These are phyloP conservation scores for Orchestia grillus DNA, from an alignment of 1,140 invertebrate species.

Conservation along the genomic window DNA sequence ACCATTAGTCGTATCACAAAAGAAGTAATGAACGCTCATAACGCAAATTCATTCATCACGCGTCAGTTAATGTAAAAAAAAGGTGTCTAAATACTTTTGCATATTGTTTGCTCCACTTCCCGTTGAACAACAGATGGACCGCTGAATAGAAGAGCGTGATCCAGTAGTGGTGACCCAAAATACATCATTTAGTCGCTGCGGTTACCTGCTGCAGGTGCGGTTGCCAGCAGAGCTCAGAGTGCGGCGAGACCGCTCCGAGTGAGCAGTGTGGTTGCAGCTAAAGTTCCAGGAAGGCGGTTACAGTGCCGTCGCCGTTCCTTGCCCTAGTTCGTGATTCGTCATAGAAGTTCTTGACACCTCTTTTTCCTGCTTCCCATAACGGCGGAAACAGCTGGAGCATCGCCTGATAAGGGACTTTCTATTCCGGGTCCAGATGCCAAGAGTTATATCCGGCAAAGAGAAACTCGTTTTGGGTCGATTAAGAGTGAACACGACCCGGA, in stretches of 20 bases:
- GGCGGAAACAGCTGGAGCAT: background rate
- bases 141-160: background rate
- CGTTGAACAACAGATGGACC: slow-evolving; percentile 6
- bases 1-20: too few species aligned
- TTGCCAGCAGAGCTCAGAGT: background rate
- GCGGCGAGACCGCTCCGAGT: background rate
- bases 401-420: background rate
- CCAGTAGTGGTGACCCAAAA: background rate
- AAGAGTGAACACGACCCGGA: background rate
- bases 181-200: background rate
- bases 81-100: background rate
- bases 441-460: background rate
- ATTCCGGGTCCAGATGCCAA: background rate
- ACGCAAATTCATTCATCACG: background rate
- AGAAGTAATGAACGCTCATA: too few species aligned
- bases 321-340: background rate
- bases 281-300: background rate
- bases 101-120: background rate
- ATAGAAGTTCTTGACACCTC: background rate
- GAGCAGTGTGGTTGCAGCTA: background rate
- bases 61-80: background rate
- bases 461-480: background rate
- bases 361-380: background rate
- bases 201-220: background rate
- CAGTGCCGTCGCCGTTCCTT: background rate